Base-by-base conservation (phyloP, 2,113 vertebrate species). In the Jacana jacana region DNA sequence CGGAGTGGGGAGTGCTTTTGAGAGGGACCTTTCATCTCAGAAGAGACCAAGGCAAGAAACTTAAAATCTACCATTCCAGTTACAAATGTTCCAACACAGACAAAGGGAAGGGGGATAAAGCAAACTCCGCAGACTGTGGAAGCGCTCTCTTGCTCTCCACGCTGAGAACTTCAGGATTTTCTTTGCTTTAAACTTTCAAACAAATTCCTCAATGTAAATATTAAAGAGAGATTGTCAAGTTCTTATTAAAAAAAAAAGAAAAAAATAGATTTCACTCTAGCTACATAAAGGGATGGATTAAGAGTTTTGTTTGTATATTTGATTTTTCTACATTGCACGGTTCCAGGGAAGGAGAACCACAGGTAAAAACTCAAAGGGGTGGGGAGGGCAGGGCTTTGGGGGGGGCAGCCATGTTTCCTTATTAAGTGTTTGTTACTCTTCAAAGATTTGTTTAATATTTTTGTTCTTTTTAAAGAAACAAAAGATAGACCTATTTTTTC, bases 221-320 rank as follows among this genome's bases (percentile, higher is more conserved):
- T 97, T 92, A 81, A 93, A 94, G 65, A 97, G 92, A 93, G 91
- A 94, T 95, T 97, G 96, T 97, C 30, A 23, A 95, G 97, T 98
- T 98, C 97, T 98, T 98, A 97, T 97, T 95, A 91, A 97, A 95
- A 88, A 88, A 89, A 97, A 89, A 88, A 87, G 97, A 89, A 66
- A 68, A 95, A 92, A 97, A 96, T 98, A 98, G 97, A 97, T 98
- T 98, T 98, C 98, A 92, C 93, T 97, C 97, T 98, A 98, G 98
- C 96, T 97, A 95, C 96, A 83, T 94, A 97, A 96, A 97, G 95
- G 97, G 95, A 96, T 96, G 96, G 95, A 97, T 97, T 96, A 94
- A 94, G 96, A 98, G 97, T 97, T 98, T 96, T 97, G 98, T 98
- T 98, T 98, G 98, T 98, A 98, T 98, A 98, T 98, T 98, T 98